Base-by-base conservation (phyloP, 2,888 invertebrate species). In the Teinopalpus imperialis region DNA sequence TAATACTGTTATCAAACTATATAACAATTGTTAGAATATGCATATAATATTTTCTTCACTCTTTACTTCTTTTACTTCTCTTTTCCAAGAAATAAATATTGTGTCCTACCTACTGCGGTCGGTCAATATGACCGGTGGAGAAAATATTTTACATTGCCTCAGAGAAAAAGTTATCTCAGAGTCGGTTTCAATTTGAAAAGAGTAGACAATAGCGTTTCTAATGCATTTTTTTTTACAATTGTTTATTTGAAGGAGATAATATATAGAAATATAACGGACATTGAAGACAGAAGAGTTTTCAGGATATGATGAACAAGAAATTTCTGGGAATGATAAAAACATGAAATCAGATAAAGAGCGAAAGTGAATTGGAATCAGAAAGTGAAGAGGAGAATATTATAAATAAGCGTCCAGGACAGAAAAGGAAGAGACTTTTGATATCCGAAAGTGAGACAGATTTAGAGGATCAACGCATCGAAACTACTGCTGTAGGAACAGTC, bases 381-480 rank as follows among this genome's bases (percentile, higher is more conserved):
- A 29, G 29, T 29, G 29, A 29, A 29, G 29, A 29, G 12, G 29
- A 29, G 29, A 29, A 29, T 29, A 29, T 29, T 29, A 10, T 29
- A 29, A 29, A 29, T 9, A 29, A 29, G 29, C 29, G 29, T 29
- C 7, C 29, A 29, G 12, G 13, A 3, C 13, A 9, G 12, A 12
- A 9, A 29, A 12, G 7, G 9, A 12, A 9, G 29, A 24, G 24
- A 7, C 4, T 24, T 39, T 20, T n/a, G 41, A 18, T 8, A 18
- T 27, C 30, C 40, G 30, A 40, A 30, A 40, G 40, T 40, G 30
- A 40, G 8, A 40, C 7, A 24, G 24, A 29, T 29, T 29, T 29
- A 21, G 40, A 40, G 40, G 30, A 41, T 23, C 32, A 41, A 41
- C 29, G 29, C 29, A 41, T 31, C 24, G 41, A 42, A 40, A 40